A percentile compares a stretch with the other conserved stretches of the same genome.
These are phyloP conservation scores for Pseudotriccus pelzelni DNA, from an alignment of 2,797 vertebrate genomes.

Conservation along the genomic window DNA sequence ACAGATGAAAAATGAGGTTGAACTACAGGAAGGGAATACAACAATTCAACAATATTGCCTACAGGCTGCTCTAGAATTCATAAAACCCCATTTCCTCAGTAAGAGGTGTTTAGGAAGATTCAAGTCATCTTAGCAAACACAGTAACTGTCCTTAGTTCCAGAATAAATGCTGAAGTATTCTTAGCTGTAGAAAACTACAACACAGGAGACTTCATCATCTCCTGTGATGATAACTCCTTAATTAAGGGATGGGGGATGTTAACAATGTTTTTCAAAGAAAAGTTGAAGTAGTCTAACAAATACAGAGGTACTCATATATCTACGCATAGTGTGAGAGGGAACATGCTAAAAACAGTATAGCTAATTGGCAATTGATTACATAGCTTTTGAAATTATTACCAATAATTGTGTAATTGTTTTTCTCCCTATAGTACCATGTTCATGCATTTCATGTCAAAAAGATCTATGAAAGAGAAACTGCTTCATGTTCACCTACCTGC, in stretches of 20 bases:
- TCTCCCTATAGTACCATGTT: neutral
- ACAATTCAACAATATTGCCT: neutral
- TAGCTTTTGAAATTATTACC: neutral
- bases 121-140: neutral
- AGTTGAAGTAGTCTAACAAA: neutral
- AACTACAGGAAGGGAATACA: neutral
- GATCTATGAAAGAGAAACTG: neutral
- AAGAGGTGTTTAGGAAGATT: neutral
- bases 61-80: neutral
- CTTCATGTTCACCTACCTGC: neutral
- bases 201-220: neutral
- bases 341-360: neutral
- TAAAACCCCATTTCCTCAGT: neutral
- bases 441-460: neutral
- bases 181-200: neutral
- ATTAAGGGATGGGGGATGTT: neutral
- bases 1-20: neutral
- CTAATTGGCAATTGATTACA: neutral
- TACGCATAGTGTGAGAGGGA: accelerated
- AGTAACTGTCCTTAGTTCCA: neutral
- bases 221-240: neutral
- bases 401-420: neutral
- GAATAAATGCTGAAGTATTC: neutral
- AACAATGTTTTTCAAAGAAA: neutral
- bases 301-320: neutral